Evolutionary conservation across 2,113 vertebrate genomes (phyloP), one percentile per base, ranked within the genome.

Genomic region (Gallinago paraguaiae): DNA sequence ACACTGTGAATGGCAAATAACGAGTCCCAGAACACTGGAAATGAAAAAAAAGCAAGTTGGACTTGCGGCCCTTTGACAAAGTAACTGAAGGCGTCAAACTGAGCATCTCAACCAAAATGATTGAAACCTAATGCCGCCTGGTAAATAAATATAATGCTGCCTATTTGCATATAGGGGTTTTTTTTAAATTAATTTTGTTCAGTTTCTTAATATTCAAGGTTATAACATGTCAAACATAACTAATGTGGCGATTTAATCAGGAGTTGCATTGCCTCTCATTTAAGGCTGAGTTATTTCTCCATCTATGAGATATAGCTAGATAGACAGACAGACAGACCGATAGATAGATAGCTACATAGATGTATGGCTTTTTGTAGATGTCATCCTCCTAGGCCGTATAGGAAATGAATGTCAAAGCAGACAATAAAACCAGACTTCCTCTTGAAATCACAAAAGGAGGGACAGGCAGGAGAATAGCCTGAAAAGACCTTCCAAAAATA

Each of bases 181-280:
- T 85, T 89, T 75, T 43, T 16, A 27, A 17, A 17, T 60, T 37
- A 30, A 5, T 11, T 37, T 90, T 51, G 9, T 10, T 6, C 46
- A 27, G 1, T 39, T 64, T 92, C 90, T 77, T 48, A 30, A 37
- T 72, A 54, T 78, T 64, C 82, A 54, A 84, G 33, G 53, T 91
- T 89, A 65, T 78, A 86, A 50, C 41, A 35, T 84, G 72, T 79
- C 90, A 95, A 46, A 89, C 54, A 50, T 76, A 93, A 95, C 45
- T 84, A 84, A 93, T 85, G 61, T 46, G 28, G 48, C 65, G 89
- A 91, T 94, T 94, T 88, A 89, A 84, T 96, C 39, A 82, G 63
- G 90, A 70, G 10, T 39, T 88, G 77, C 56, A 28, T 20, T 83
- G 67, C 6, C 5, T 93, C 64, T 93, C 65, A 25, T 79, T 93